Conservation (phyloP, 2,797 vertebrate species). For the Euphonia xanthogaster region DNA sequence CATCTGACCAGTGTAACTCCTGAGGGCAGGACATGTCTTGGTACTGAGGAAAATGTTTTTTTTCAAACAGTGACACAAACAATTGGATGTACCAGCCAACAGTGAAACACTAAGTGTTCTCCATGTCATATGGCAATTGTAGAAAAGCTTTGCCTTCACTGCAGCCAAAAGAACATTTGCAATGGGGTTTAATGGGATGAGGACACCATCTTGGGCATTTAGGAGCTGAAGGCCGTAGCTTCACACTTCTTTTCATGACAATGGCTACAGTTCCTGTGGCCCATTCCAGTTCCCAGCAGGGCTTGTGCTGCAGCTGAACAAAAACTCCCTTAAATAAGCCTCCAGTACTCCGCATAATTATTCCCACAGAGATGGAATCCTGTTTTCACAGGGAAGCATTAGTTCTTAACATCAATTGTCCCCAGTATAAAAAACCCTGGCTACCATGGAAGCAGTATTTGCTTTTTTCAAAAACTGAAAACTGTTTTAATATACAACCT, state of each 20-base stretch:
- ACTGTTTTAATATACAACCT: background rate
- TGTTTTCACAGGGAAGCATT: background rate
- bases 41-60: background rate
- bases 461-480: background rate
- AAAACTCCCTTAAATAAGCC: background rate
- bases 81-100: background rate
- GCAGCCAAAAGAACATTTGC: background rate
- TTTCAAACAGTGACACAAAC: background rate
- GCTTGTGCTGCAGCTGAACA: background rate
- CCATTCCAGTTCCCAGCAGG: background rate
- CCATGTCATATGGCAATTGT: background rate
- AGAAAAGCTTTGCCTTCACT: background rate
- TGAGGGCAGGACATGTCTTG: fast-evolving
- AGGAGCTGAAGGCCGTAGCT: background rate
- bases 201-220: background rate
- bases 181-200: background rate
- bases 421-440: background rate
- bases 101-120: background rate
- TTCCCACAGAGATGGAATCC: background rate
- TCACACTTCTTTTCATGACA: background rate
- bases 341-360: background rate
- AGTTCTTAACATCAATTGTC: background rate
- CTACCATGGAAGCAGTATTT: background rate
- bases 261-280: background rate
- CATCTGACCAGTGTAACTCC: background rate